Base-by-base conservation (phyloP, 1,140 invertebrate genomes). In the Phymastichus coffea region DNA sequence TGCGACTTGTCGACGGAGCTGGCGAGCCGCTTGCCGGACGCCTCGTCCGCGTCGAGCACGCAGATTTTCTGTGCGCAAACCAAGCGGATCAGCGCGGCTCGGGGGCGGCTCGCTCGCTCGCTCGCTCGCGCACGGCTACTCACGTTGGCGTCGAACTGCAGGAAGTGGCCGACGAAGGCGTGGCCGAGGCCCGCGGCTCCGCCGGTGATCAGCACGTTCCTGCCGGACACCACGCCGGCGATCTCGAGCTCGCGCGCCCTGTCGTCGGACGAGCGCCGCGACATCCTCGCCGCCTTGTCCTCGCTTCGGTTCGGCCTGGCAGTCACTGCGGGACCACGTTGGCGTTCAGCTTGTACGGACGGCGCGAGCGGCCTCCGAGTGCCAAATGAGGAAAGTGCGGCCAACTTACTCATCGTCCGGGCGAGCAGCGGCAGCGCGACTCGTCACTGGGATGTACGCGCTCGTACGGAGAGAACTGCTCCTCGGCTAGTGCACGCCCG, bases 181-280 rank as follows among this genome's bases (percentile, higher is more conserved):
- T 74, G 63, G 7, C 82, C 82, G 4, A 83, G 69, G 4, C 82
- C 82, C 10, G 75, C 68, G 14, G 78, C 80, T 30, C 76, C 81
- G 3, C 82, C 82, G 6, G 81, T 82, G 23, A 83, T 76, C 0
- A 83, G 47, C 26, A 80, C 72, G 38, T 80, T 79, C 61, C 81
- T 81, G 0, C 69, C 71, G 6, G 69, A 71, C 15, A 75, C 68
- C 0, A 76, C 25, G 0, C 66, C 65, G 17, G 63, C 70, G 17
- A 72, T 74, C 49, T 75, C 73, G 14, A 68, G 44, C 28, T 75
- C 73, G 14, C 66, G 70, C 4, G 67, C 63, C 37, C 66, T 75
- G 33, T 76, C 74, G 4, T 66, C 66, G 4, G 66, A 66, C 1
- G 73, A 73, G 2, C 66, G 66, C n/a, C 68, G 67, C n/a, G 56